phyloP scores from a whole-genome alignment of 2,888 invertebrate species.

The Ectemnius cavifrons region DNA sequence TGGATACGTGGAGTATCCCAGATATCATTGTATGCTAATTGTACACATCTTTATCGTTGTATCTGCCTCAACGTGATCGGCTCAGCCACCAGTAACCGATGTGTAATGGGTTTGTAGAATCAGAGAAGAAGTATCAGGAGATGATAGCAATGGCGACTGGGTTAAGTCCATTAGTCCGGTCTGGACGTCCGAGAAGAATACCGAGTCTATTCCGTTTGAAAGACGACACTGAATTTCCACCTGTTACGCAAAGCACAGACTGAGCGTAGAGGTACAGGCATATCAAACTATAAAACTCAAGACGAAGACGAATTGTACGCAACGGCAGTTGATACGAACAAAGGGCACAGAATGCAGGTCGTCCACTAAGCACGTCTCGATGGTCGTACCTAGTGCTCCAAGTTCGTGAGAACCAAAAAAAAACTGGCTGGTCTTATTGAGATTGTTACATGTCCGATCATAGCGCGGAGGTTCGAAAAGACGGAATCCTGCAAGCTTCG shows the following conservation, averaged over 20 bases:
- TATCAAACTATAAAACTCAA: constrained; percentile 55
- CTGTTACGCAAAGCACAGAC: constrained; percentile 84
- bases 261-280: constrained; percentile 67
- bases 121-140: constrained; percentile 87
- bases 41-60: constrained; percentile 64
- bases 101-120: constrained; percentile 79
- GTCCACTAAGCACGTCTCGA: constrained; percentile 22
- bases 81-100: constrained; percentile 24
- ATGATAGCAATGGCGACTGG: constrained; percentile 85
- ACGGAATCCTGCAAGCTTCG: no score
- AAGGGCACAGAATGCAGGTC: constrained; percentile 31
- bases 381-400: constrained; percentile 30
- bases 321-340: constrained; percentile 33
- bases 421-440: constrained; percentile 20
- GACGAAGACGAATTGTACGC: constrained; percentile 22
- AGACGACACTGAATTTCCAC: constrained; percentile 91
- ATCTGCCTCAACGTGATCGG: constrained; percentile 46
- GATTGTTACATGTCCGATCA: constrained; percentile 24
- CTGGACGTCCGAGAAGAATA: constrained; percentile 84
- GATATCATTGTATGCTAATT: constrained; percentile 47
- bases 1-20: constrained; percentile 42
- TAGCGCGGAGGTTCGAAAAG: no score
- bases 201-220: constrained; percentile 84
- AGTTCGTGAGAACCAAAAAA: constrained; percentile 23
- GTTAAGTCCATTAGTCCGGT: no score